Evolutionary conservation across 1,140 invertebrate genomes (phyloP).

Genomic region (Subanguina moxae): DNA sequence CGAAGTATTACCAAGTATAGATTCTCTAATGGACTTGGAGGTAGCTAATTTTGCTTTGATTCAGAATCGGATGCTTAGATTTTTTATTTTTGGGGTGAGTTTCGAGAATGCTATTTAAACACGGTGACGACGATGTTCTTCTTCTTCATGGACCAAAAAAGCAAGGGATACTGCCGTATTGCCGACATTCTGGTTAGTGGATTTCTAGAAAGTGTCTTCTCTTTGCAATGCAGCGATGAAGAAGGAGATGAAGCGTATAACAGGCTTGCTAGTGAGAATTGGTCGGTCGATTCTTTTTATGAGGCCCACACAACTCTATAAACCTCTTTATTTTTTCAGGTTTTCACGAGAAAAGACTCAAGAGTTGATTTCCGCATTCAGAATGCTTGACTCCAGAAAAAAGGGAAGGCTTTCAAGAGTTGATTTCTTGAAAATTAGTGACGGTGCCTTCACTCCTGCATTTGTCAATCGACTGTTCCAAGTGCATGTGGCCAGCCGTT

Average conservation of each 20-base stretch:
- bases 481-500: slow-evolving; percentile 23
- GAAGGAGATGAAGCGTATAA: slow-evolving; percentile 10
- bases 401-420: slow-evolving; percentile 8
- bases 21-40: slow-evolving; percentile 20
- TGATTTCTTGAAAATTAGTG: slow-evolving; percentile 18
- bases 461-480: slow-evolving; percentile 33
- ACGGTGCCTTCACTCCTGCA: slow-evolving; percentile 19
- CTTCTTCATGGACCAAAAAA: slow-evolving; percentile 34
- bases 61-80: not conserved
- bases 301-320: not conserved
- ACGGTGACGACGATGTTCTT: slow-evolving; percentile 35
- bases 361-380: slow-evolving; percentile 26
- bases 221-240: slow-evolving; percentile 17
- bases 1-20: slow-evolving; percentile 17
- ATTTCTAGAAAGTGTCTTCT: slow-evolving; percentile 29
- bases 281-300: too few relatives aligned
- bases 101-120: slow-evolving; percentile 17
- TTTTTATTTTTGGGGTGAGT: slow-evolving; percentile 19
- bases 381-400: slow-evolving; percentile 22
- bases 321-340: slow-evolving; percentile 14
- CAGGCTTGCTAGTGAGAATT: slow-evolving; percentile 22
- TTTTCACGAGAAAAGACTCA: slow-evolving; percentile 35
- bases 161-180: slow-evolving; percentile 23
- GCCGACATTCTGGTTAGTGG: slow-evolving; percentile 31
- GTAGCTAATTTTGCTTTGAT: too few relatives aligned